These are phyloP conservation scores for Pogoniulus pusillus DNA, from an alignment of 2,797 vertebrate species.

Conservation along the genomic window DNA sequence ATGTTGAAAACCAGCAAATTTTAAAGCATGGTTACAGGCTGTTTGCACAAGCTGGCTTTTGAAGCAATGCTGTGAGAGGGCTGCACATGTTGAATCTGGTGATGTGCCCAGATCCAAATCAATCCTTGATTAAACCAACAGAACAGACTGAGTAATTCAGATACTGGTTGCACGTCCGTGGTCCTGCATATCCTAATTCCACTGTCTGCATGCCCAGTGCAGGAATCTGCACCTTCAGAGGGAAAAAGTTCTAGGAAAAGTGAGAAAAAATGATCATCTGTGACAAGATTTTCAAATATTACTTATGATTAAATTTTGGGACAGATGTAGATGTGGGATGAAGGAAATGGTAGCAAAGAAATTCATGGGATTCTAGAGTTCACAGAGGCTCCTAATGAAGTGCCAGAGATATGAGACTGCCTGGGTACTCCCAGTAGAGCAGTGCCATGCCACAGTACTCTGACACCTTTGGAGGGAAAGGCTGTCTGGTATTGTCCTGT, in stretches of 20 bases:
- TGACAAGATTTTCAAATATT: not conserved
- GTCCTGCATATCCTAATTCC: not conserved
- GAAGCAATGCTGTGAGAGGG: not conserved
- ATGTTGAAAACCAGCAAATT: not conserved
- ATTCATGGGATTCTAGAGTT: not conserved
- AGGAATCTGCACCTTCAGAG: not conserved
- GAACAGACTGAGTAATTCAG: not conserved
- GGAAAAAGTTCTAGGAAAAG: not conserved
- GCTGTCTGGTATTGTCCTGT: not conserved
- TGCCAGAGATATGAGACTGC: not conserved
- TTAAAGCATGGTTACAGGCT: not conserved
- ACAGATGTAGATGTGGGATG: not conserved
- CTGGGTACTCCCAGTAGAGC: not conserved
- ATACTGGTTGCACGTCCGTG: fast-evolving
- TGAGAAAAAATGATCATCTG: not conserved
- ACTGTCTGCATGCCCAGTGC: not conserved
- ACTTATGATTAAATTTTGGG: not conserved
- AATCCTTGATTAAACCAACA: not conserved
- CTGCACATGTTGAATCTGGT: not conserved
- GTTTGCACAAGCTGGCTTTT: not conserved
- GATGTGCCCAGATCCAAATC: not conserved
- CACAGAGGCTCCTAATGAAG: not conserved
- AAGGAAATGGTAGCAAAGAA: not conserved
- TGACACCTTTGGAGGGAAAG: not conserved
- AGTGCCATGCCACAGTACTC: not conserved